A percentile compares a stretch with the other conserved stretches of the same genome.
phyloP scores from a whole-genome alignment of 2,888 invertebrate species.

The Drosophila mettleri region DNA sequence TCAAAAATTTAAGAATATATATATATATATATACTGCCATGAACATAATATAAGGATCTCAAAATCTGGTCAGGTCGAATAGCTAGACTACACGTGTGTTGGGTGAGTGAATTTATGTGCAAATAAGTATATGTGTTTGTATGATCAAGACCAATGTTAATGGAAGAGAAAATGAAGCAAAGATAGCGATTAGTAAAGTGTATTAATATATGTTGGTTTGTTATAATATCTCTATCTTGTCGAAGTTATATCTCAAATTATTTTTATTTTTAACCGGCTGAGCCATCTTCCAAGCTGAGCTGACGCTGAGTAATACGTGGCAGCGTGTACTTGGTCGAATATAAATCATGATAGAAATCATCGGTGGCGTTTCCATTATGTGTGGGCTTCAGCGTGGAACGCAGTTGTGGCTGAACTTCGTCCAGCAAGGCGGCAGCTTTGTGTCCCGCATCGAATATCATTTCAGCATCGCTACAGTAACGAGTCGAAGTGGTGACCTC shows the following conservation, averaged over 20 bases:
- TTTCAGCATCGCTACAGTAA: slow-evolving; percentile 69
- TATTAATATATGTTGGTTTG: slow-evolving; percentile 39
- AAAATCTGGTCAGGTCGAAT: background rate
- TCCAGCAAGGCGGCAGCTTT: slow-evolving; percentile 79
- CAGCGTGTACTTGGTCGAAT: slow-evolving; percentile 64
- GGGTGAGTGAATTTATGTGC: slow-evolving; percentile 11
- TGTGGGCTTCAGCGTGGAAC: slow-evolving; percentile 86
- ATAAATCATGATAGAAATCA: slow-evolving; percentile 69
- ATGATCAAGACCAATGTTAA: slow-evolving; percentile 8
- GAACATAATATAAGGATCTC: slow-evolving; percentile 1
- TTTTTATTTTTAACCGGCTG: slow-evolving; percentile 44
- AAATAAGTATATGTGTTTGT: slow-evolving; percentile 23
- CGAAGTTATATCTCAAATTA: too few species aligned
- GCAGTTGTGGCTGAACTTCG: slow-evolving; percentile 85
- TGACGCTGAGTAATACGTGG: slow-evolving; percentile 61
- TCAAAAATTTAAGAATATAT: slow-evolving; percentile 35
- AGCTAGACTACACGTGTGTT: slow-evolving; percentile 11
- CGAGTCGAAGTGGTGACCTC: slow-evolving; percentile 64
- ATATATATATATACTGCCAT: slow-evolving; percentile 13
- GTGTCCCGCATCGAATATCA: slow-evolving; percentile 61
- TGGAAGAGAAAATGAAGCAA: slow-evolving; percentile 27
- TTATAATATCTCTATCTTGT: background rate
- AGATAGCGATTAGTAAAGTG: slow-evolving; percentile 34
- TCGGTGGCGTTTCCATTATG: slow-evolving; percentile 45
- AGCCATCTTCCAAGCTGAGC: slow-evolving; percentile 57